phyloP scores from a whole-genome alignment of 2,797 vertebrate species.

The Heliangelus exortis region DNA sequence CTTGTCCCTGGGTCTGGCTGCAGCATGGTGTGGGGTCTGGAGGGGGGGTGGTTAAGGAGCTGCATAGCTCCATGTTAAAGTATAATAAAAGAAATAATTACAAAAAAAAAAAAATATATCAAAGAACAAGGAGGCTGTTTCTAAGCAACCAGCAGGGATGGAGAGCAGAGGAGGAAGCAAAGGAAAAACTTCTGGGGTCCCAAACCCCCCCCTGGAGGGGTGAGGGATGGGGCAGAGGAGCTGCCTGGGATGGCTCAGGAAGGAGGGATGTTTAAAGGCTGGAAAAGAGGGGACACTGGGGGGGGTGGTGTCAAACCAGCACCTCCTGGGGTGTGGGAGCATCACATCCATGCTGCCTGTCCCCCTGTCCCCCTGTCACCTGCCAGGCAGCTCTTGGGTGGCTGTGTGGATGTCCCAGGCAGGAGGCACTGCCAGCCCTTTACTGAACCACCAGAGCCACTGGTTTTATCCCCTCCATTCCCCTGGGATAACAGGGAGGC shows the following conservation, averaged over 20 bases:
- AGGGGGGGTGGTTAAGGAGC: not conserved
- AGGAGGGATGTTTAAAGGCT: not conserved
- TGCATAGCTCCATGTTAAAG: not conserved
- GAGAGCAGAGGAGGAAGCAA: not conserved
- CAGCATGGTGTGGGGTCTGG: fast-evolving
- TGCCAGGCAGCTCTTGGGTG: not conserved
- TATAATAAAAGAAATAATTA: not conserved
- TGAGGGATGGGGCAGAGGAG: not conserved
- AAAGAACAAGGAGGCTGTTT: not conserved
- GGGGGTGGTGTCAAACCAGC: no score
- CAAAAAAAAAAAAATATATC: not conserved
- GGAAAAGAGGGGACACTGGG: fast-evolving
- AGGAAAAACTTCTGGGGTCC: not conserved
- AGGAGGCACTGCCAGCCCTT: not conserved
- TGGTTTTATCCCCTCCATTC: fast-evolving
- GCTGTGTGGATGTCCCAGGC: fast-evolving
- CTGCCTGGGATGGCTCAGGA: not conserved
- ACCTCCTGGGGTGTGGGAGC: not conserved
- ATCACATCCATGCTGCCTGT: not conserved
- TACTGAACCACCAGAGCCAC: fast-evolving
- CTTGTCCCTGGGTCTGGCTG: not conserved
- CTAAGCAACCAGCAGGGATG: conserved; percentile 32
- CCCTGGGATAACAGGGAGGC: fast-evolving
- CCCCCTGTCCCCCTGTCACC: not conserved
- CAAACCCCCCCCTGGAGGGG: not conserved